phyloP scores from a whole-genome alignment of 1,140 invertebrate species.

The Brachionus manjavacas region DNA sequence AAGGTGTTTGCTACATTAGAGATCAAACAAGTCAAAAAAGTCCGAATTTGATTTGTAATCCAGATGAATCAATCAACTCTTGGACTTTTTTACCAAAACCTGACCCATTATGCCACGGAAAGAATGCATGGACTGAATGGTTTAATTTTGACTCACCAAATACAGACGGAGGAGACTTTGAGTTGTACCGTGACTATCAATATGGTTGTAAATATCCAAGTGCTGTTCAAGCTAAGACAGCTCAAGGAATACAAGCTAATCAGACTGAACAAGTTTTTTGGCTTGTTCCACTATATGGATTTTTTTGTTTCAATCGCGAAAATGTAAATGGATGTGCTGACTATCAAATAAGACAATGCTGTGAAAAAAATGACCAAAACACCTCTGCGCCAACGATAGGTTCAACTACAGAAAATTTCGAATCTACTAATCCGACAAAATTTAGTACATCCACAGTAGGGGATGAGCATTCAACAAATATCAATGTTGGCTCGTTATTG shows the following conservation, averaged over 20 bases:
- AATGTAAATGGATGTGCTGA: slow-evolving; percentile 2
- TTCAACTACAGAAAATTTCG: neutral
- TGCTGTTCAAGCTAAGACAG: neutral
- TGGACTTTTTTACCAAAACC: neutral
- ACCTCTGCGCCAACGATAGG: neutral
- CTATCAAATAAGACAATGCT: slow-evolving; percentile 29
- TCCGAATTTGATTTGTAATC: slow-evolving; percentile 8
- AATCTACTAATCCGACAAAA: neutral
- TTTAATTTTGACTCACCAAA: neutral
- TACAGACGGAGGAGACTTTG: slow-evolving; percentile 27
- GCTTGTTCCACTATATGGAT: neutral
- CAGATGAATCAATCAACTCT: neutral
- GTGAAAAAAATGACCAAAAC: neutral
- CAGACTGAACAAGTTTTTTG: neutral
- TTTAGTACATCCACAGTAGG: too few relatives aligned
- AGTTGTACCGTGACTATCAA: neutral
- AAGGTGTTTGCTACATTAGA: slow-evolving; percentile 6
- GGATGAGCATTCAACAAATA: too few relatives aligned
- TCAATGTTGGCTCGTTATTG: too few relatives aligned
- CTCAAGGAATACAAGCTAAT: neutral
- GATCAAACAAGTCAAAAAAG: neutral
- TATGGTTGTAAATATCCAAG: slow-evolving; percentile 16
- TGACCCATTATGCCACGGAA: slow-evolving; percentile 12
- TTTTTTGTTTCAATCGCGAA: slow-evolving; percentile 23
- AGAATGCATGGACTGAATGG: slow-evolving; percentile 20